Conservation (phyloP, 2,797 vertebrate species). For the Austrolebias charrua region DNA sequence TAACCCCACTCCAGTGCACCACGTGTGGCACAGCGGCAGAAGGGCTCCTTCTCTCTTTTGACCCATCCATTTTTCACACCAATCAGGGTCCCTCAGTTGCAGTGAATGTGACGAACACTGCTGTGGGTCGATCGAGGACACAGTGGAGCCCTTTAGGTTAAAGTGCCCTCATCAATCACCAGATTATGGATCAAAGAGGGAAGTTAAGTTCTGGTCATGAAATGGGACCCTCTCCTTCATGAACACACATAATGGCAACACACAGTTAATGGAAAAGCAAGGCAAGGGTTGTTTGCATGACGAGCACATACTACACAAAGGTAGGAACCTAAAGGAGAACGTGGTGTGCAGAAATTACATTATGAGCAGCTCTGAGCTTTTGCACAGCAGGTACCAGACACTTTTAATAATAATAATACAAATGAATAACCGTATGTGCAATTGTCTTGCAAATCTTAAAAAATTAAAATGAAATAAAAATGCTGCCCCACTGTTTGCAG, state of each 20-base stretch:
- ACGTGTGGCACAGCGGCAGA: constrained; percentile 36
- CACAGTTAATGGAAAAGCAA: neutral
- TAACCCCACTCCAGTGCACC: constrained; percentile 32
- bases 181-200: constrained; percentile 57
- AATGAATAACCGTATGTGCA: constrained; percentile 27
- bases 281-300: constrained; percentile 10
- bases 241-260: constrained; percentile 19
- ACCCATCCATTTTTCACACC: constrained; percentile 57
- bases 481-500: constrained; percentile 22
- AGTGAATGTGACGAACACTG: constrained; percentile 62
- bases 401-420: constrained; percentile 24
- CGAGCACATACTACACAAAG: neutral
- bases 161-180: constrained; percentile 65
- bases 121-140: constrained; percentile 60
- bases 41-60: constrained; percentile 23
- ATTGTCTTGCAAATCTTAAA: constrained; percentile 22
- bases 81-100: constrained; percentile 52
- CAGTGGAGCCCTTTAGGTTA: constrained; percentile 54
- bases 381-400: constrained; percentile 18
- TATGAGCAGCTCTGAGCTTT: constrained; percentile 31
- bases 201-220: constrained; percentile 32
- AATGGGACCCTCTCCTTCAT: constrained; percentile 18
- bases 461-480: neutral
- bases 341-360: constrained; percentile 24
- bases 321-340: constrained; percentile 7